Base-by-base conservation (phyloP, 92 coral and sea anemone genomes). In the Diadumene lineata region DNA sequence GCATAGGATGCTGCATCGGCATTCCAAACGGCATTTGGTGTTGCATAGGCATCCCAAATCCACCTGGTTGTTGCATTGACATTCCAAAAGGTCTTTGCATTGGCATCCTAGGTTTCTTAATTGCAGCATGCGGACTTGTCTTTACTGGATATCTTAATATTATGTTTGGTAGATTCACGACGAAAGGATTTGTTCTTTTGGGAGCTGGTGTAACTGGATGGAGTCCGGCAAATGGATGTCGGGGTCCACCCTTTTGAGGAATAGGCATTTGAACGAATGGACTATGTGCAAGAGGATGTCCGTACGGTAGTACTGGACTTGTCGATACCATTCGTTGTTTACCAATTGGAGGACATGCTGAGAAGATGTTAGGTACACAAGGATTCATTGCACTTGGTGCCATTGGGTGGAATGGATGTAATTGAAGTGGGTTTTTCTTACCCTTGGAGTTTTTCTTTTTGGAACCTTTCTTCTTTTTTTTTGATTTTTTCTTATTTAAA, bases 281-380 rank as follows among this genome's bases (percentile, higher is more conserved):
- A 6, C 31, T 23, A 1, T 48, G 17, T 19, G 34, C 23, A 1
- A 62, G 68, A 2, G 68, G 68, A 15, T 62, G 68, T 0, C 53
- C 66, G 65, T 64, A 53, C 19, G 56, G 81, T 46, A 75, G 29
- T 1, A 68, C 33, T 7, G 67, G 73, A 27, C 66, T 76, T 51
- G 74, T 70, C 11, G 72, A 57, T 26, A 72, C 24, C 30, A 76
- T 31, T 34, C 57, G 66, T 24, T 60, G 82, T 31, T 28, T 74
- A 22, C 79, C 79, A 21, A 74, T 11, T 17, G 88, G 88, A 23
- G 81, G 80, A 18, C 87, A 83, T 24, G 43, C 60, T 48, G 18
- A 61, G 11, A 43, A 34, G 15, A 68, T 64, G 13, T 58, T 22
- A 10, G 83, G 82, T 24, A 83, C 69, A 55, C 87, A 83, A 69